Percentiles rank a stretch among this genome's conserved stretches.
These are phyloP conservation scores for Yponomeuta cagnagella DNA, from an alignment of 2,888 invertebrate species.

Conservation along the genomic window DNA sequence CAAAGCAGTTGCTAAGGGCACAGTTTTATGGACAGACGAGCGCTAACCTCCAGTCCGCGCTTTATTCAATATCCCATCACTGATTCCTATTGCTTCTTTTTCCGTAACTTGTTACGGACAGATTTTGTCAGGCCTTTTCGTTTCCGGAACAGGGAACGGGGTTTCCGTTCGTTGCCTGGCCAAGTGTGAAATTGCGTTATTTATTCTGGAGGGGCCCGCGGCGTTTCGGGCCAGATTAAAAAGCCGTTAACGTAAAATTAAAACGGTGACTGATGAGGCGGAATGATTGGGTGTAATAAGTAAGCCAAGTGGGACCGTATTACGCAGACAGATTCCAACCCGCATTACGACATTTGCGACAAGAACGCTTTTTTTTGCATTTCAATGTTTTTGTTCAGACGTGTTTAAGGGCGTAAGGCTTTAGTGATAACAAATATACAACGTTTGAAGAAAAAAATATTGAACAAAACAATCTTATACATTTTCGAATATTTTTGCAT, in stretches of 20 bases:
- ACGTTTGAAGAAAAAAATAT: no score
- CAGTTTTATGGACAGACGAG: neutral
- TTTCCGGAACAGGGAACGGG: neutral
- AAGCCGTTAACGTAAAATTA: neutral
- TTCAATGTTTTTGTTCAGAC: no score
- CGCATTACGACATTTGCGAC: no score
- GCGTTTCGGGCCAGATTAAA: neutral
- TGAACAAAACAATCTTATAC: no score
- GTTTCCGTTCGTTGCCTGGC: neutral
- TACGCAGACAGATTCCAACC: no score
- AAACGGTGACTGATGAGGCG: neutral
- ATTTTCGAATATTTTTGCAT: no score
- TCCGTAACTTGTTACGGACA: conserved; percentile 12
- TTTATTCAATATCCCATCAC: conserved; percentile 14
- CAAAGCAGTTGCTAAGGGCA: neutral
- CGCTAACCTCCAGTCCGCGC: neutral
- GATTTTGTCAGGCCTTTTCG: neutral
- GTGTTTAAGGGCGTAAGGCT: no score
- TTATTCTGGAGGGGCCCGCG: neutral
- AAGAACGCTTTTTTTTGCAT: no score
- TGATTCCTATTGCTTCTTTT: conserved; percentile 14
- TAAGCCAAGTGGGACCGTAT: no score
- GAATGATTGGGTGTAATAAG: neutral
- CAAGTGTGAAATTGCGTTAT: neutral
- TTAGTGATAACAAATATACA: no score